Evolutionary conservation across 2,797 vertebrate genomes (phyloP), one percentile per base, ranked within the genome.

Genomic region (Trichosurus vulpecula): DNA sequence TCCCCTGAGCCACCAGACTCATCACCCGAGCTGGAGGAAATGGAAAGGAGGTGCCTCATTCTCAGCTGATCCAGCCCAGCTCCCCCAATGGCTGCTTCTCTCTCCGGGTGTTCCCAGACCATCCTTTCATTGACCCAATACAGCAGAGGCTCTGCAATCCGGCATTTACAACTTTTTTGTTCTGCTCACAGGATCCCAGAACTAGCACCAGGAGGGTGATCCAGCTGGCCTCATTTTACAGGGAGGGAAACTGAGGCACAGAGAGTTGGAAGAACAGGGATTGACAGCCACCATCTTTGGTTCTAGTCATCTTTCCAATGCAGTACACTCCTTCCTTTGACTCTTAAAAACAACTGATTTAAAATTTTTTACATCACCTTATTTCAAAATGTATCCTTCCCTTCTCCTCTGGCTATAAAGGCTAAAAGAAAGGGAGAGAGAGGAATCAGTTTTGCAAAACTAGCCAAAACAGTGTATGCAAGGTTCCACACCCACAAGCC

Each of bases 151-250:
- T 29, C 55, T 56, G 55, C 55, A 56, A 56, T 27, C 25, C 1
- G 6, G 55, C 4, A 6, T 19, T 0, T 2, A 5, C 4, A 6
- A 0, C 14, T 9, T n/a, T 16, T 14, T 66, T 61, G n/a, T n/a
- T 66, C 35, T 16, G 11, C 31, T 4, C 58, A 66, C 35, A n/a
- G 61, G 66, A 41, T 3, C n/a, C 66, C n/a, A 25, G 61, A 81
- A 41, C 19, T 47, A 41, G 66, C n/a, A 3, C n/a, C 5, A 8
- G n/a, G n/a, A 81, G 19, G 22, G n/a, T 8, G 5, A 61, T 35
- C 58, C 16, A 61, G 58, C 31, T 31, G 61, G 12, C 31, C 12
- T 58, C 29, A 58, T 13, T 31, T 31, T 57, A 30, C 56, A 58
- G 57, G 22, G 27, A 10, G 30, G 56, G 56, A 30, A 57, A 22